Evolutionary conservation across 2,113 vertebrate genomes (phyloP).

Genomic region (Steatornis caripensis): DNA sequence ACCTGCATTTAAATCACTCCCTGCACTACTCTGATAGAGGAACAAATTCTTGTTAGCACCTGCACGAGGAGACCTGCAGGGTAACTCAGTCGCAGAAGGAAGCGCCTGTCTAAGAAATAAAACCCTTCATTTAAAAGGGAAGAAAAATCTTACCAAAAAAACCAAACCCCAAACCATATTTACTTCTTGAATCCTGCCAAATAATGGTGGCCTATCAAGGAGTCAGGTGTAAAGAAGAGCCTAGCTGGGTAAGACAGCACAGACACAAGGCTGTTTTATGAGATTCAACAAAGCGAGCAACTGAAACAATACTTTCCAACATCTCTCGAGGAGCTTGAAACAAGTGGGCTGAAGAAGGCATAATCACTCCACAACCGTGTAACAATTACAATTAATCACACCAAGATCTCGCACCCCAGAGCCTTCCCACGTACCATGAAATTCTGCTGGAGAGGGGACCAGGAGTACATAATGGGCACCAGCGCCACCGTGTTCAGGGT

Average conservation of each 20-base stretch:
- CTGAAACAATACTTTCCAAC: background rate
- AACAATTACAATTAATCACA: background rate
- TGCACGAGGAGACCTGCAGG: fast-evolving
- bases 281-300: background rate
- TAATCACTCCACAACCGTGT: background rate
- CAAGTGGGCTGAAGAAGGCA: background rate
- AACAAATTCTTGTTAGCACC: background rate
- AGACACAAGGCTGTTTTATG: background rate
- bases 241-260: fast-evolving
- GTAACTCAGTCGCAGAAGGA: background rate
- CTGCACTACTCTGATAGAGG: background rate
- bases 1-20: background rate
- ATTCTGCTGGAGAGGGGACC: slow-evolving; percentile 98
- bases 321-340: background rate
- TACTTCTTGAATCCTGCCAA: background rate
- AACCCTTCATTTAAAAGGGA: background rate
- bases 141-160: background rate
- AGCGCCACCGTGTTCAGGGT: slow-evolving; percentile 91
- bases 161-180: fast-evolving
- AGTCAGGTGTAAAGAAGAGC: background rate
- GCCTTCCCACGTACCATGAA: slow-evolving; percentile 87
- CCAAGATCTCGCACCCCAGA: fast-evolving
- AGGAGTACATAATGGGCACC: slow-evolving; percentile 98
- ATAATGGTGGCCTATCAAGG: background rate
- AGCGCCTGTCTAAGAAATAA: background rate